phyloP scores from a whole-genome alignment of 2,888 invertebrate genomes.

The Ommatoiulus sabulosus region DNA sequence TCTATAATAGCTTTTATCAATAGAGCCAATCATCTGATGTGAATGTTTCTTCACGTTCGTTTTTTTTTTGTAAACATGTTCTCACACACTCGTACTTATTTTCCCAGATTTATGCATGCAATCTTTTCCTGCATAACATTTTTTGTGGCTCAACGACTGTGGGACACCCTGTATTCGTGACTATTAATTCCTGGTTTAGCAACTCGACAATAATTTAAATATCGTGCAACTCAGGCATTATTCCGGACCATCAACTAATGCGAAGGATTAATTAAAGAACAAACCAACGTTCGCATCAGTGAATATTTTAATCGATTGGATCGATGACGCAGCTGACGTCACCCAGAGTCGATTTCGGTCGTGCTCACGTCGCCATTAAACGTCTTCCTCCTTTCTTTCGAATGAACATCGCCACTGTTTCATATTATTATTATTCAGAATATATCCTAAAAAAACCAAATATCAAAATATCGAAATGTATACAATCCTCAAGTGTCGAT shows the following conservation, averaged over 20 bases:
- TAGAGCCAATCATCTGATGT: too few species aligned
- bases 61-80: too few species aligned
- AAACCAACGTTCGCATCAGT: neutral
- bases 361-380: neutral
- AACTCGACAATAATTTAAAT: neutral
- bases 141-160: too few species aligned
- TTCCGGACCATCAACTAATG: slow-evolving; percentile 2
- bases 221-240: neutral
- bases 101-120: too few species aligned
- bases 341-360: neutral
- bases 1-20: too few species aligned
- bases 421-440: neutral
- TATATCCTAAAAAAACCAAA: neutral
- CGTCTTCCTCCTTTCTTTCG: slow-evolving; percentile 3
- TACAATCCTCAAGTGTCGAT: neutral
- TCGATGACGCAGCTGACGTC: neutral
- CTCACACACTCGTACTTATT: too few species aligned
- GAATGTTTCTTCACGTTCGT: too few species aligned
- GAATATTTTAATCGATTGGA: slow-evolving; percentile 8
- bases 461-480: neutral
- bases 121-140: too few species aligned
- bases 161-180: neutral
- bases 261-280: slow-evolving; percentile 6
- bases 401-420: slow-evolving; percentile 20
- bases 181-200: neutral